These are phyloP conservation scores for Hippocampus guttulatus DNA, from an alignment of 2,113 vertebrate species.

Conservation along the genomic window DNA sequence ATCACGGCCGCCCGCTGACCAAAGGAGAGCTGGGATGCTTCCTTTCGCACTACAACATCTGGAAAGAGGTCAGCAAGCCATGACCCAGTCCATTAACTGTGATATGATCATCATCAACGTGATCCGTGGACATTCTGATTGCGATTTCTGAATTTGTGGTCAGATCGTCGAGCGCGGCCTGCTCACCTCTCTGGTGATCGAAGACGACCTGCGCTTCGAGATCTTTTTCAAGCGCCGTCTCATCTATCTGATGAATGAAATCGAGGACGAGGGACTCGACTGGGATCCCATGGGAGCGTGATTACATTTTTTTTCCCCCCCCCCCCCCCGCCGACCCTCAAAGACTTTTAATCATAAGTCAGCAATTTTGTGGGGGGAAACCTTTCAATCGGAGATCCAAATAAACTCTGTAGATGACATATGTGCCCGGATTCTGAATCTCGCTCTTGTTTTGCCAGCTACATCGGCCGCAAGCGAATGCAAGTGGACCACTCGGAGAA, in stretches of 20 bases:
- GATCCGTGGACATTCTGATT: too few species aligned
- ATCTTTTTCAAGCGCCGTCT: conserved; percentile 89
- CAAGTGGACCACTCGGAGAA: conserved; percentile 86
- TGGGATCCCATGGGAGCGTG: conserved; percentile 88
- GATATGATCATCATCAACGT: not conserved
- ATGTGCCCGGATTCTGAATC: too few species aligned
- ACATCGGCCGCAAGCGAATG: conserved; percentile 90
- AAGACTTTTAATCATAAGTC: not conserved
- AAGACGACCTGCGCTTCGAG: conserved; percentile 90
- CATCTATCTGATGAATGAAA: conserved; percentile 81
- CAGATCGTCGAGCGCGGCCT: conserved; percentile 78
- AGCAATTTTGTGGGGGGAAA: too few species aligned
- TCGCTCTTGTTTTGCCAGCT: conserved; percentile 62
- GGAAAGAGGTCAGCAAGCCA: conserved; percentile 79
- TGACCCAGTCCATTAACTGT: not conserved
- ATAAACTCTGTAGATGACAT: too few species aligned
- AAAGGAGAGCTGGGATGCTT: conserved; percentile 91
- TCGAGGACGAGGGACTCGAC: conserved; percentile 72
- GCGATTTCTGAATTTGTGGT: not conserved
- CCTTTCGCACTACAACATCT: conserved; percentile 86
- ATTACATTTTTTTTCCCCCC: not conserved
- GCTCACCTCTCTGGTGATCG: conserved; percentile 77
- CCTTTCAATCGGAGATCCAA: too few species aligned
- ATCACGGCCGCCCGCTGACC: conserved; percentile 85
- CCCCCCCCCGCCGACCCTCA: not conserved